Percentiles rank a stretch among this genome's conserved stretches.
phyloP scores from a whole-genome alignment of 2,888 invertebrate genomes.

The Limnephilus lunatus region DNA sequence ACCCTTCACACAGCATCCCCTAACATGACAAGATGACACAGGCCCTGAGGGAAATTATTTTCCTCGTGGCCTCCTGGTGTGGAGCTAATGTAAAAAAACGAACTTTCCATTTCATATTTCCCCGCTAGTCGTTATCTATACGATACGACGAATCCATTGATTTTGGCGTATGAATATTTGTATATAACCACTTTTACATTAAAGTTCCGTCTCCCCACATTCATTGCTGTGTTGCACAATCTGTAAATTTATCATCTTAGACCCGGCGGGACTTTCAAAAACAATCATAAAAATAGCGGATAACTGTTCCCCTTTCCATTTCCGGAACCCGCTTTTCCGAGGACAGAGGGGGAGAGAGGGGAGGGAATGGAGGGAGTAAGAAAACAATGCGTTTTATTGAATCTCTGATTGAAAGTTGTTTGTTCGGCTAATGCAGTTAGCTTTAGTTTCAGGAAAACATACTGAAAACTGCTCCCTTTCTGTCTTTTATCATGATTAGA shows the following conservation, averaged over 20 bases:
- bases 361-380: neutral
- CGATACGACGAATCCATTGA: neutral
- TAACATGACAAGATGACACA: too few relatives aligned
- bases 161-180: neutral
- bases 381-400: constrained; percentile 45
- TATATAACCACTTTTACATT: neutral
- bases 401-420: constrained; percentile 44
- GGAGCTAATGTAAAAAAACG: neutral
- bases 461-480: neutral
- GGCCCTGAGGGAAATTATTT: too few relatives aligned
- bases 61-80: too few relatives aligned
- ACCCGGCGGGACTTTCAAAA: constrained; percentile 34
- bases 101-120: neutral
- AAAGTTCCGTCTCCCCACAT: neutral
- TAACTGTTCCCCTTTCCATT: constrained; percentile 6
- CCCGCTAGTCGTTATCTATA: too few relatives aligned
- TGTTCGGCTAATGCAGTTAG: constrained; percentile 36
- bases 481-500: constrained; percentile 2
- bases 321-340: neutral
- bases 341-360: neutral
- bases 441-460: constrained; percentile 8
- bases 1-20: too few relatives aligned
- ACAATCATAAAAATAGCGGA: constrained; percentile 45
- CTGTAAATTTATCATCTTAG: neutral
- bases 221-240: neutral